Evolutionary conservation across 2,113 vertebrate species (phyloP).

Genomic region (Numida meleagris): DNA sequence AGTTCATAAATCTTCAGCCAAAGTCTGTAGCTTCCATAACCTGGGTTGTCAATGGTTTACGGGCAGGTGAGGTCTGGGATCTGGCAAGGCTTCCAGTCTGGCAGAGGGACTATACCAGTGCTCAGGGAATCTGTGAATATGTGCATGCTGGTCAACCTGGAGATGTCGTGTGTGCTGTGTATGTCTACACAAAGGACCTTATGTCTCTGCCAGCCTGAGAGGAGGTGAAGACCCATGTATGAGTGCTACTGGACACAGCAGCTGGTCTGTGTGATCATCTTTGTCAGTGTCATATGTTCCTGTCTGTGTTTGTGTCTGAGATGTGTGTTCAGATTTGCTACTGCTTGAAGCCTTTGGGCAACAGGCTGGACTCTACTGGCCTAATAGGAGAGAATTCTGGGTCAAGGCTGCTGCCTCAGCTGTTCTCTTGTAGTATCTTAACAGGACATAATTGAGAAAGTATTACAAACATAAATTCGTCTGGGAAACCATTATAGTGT

Average conservation of each 20-base stretch:
- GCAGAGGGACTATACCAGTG: background rate
- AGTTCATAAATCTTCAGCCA: too few relatives aligned
- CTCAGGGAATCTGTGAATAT: background rate
- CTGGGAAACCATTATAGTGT: background rate
- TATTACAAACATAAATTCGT: background rate
- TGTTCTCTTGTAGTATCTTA: background rate
- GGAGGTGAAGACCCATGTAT: background rate
- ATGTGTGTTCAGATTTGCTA: background rate
- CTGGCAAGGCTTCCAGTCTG: background rate
- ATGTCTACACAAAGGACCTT: background rate
- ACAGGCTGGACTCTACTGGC: background rate
- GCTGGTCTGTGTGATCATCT: background rate
- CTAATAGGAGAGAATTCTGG: background rate
- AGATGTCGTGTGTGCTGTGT: background rate
- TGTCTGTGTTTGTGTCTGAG: background rate
- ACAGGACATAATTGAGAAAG: background rate
- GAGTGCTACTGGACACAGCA: background rate
- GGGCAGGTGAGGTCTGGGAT: background rate
- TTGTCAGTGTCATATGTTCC: background rate
- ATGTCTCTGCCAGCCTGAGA: background rate
- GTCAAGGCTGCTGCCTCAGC: background rate
- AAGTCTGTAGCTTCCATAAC: too few relatives aligned
- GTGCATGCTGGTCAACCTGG: background rate
- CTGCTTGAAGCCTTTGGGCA: background rate
- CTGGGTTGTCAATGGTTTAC: too few relatives aligned